Conservation (phyloP, 1,140 invertebrate genomes). For the Diprion similis region DNA sequence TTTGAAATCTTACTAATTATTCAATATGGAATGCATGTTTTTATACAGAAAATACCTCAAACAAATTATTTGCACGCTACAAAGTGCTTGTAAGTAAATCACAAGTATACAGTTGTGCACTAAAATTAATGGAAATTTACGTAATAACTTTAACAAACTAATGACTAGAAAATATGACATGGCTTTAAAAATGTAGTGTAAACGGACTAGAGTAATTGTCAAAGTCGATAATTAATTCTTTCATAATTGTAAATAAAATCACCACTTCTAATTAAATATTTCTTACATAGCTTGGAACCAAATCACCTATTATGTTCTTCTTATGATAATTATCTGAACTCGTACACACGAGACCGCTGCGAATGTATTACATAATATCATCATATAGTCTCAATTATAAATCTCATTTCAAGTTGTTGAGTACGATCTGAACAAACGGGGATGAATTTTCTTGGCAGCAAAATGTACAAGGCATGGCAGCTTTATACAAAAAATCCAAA, state of each 20-base stretch:
- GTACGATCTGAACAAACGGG: conserved; percentile 30
- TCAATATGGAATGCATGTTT: too few species aligned
- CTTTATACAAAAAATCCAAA: conserved; percentile 38
- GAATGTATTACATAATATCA: background rate
- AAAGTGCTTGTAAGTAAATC: too few species aligned
- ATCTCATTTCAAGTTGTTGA: background rate
- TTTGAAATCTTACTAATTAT: too few species aligned
- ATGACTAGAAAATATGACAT: background rate
- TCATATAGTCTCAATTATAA: background rate
- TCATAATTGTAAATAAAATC: background rate
- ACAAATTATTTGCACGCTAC: too few species aligned
- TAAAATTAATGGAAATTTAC: background rate
- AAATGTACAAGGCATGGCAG: conserved; percentile 46
- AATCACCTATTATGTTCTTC: too few species aligned
- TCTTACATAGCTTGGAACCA: too few species aligned
- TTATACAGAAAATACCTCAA: too few species aligned
- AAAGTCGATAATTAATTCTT: background rate
- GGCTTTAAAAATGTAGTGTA: background rate
- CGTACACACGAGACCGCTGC: too few species aligned
- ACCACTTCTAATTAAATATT: too few species aligned
- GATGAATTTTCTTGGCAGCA: conserved; percentile 38
- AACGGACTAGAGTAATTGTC: background rate
- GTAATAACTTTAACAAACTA: background rate
- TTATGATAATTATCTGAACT: too few species aligned
- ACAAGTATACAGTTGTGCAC: too few species aligned